Percentiles rank a stretch among this genome's conserved stretches.
These are phyloP conservation scores for Phasianus colchicus DNA, from an alignment of 2,113 vertebrate species.

Conservation along the genomic window DNA sequence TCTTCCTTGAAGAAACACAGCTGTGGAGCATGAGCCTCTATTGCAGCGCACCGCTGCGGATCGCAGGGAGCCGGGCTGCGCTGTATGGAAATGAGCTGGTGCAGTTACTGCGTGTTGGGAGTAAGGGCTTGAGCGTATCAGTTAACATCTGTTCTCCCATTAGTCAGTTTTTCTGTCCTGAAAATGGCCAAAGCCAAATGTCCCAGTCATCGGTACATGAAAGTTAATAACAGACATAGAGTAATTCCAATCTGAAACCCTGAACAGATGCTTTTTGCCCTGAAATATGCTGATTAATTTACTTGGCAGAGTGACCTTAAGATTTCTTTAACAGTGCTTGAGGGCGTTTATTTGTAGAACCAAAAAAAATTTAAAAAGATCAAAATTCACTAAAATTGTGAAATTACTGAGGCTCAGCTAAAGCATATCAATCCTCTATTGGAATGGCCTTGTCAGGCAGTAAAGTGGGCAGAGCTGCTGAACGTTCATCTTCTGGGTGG, in stretches of 20 bases:
- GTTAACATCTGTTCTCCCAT: background rate
- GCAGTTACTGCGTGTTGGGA: background rate
- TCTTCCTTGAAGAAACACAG: conserved; percentile 63
- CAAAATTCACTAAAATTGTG: background rate
- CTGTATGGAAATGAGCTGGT: background rate
- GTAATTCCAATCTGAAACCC: background rate
- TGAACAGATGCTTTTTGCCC: background rate
- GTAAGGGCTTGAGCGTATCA: background rate
- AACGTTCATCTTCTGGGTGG: background rate
- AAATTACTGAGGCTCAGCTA: background rate
- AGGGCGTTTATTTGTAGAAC: background rate
- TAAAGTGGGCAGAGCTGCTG: background rate
- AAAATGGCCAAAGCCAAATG: background rate
- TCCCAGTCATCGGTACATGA: background rate
- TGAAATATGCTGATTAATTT: background rate
- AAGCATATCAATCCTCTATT: background rate
- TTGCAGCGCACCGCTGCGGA: background rate
- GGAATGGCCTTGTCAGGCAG: background rate
- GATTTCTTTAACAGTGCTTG: background rate
- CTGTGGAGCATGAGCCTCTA: background rate
- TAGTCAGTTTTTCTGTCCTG: background rate
- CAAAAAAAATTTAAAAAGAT: background rate
- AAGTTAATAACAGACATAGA: background rate
- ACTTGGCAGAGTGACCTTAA: background rate
- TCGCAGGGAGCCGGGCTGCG: background rate